Evolutionary conservation across 2,113 vertebrate species (phyloP).

Genomic region (Cettia cetti): DNA sequence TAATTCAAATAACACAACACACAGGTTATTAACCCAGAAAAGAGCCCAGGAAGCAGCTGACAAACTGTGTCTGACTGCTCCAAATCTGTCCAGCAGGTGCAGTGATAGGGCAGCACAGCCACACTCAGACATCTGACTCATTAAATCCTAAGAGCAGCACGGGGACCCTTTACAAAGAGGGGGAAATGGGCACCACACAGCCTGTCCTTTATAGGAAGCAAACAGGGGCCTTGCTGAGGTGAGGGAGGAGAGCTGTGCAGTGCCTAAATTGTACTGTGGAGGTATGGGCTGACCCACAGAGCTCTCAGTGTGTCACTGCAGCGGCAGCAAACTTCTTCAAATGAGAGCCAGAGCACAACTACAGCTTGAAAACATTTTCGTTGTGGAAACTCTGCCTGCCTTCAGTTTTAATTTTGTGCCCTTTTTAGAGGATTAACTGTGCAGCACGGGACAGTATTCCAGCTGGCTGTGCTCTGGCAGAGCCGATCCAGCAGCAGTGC

Average conservation of each 20-base stretch:
- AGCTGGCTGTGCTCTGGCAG: slow-evolving; percentile 27
- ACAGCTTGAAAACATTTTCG: neutral
- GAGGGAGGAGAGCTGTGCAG: neutral
- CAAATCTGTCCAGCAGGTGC: rapidly evolving
- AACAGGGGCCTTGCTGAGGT: neutral
- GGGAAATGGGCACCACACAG: neutral
- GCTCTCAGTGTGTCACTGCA: neutral
- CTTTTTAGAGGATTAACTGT: slow-evolving; percentile 7
- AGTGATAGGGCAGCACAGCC: neutral
- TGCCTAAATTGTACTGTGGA: neutral
- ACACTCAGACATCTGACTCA: neutral
- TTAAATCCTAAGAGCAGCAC: neutral
- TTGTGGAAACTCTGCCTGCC: neutral
- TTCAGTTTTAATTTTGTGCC: neutral
- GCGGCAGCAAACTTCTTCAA: neutral
- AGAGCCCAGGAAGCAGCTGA: neutral
- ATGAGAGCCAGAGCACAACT: neutral
- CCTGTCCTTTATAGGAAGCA: neutral
- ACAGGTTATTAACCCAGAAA: neutral
- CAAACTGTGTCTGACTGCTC: neutral
- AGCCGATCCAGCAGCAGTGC: neutral
- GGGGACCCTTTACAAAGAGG: neutral
- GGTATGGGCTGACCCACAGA: neutral
- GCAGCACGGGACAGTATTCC: neutral
- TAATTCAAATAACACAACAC: neutral